Evolutionary conservation across 92 coral and sea anemone species (phyloP), one percentile per base, ranked within the genome.

Genomic region (Zoanthus sociatus): DNA sequence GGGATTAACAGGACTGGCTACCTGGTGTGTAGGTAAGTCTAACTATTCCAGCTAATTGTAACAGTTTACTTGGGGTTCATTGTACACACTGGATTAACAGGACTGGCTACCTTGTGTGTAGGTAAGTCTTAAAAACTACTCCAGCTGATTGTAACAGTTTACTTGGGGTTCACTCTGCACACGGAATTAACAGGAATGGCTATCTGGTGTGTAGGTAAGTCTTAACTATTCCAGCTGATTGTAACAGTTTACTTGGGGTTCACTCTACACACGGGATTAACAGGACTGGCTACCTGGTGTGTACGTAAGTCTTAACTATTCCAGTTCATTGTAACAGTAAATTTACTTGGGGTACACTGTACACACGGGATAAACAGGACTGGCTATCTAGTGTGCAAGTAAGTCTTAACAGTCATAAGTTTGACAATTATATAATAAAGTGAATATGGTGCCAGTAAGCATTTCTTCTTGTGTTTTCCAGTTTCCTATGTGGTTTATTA

Each of bases 31-130:
- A 90, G 99, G 98, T 95, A 66, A 87, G 93, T 15, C 14, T 21
- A 74, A 26, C 31, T n/a, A 18, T 71, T 76, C 13, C 33, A 81
- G 85, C 85, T 56, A 61, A 53, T 21, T 47, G 83, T 88, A 94
- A 86, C 31, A 71, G 87, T 48, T 77, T 96, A 37, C 88, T 96
- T 48, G 98, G 98, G 47, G 98, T 96, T 17, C 98, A 96, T 69
- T 96, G 98, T 47, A 96, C 98, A 0, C 98, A 96, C 89, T 98
- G 98, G 4, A 72, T 96, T 2, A 96, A 96, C 91, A 92, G 98
- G 82, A 90, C 98, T 46, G 98, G 98, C 2, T 96, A 96, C 74
- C 90, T 96, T 86, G 98, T 96, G 42, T 96, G 98, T 71, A 90
- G 98, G 98, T 95, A 64, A 87, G 93, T 15, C 14, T 69, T 21